These are phyloP conservation scores for Polyergus mexicanus DNA, from an alignment of 1,140 invertebrate genomes.

Conservation along the genomic window DNA sequence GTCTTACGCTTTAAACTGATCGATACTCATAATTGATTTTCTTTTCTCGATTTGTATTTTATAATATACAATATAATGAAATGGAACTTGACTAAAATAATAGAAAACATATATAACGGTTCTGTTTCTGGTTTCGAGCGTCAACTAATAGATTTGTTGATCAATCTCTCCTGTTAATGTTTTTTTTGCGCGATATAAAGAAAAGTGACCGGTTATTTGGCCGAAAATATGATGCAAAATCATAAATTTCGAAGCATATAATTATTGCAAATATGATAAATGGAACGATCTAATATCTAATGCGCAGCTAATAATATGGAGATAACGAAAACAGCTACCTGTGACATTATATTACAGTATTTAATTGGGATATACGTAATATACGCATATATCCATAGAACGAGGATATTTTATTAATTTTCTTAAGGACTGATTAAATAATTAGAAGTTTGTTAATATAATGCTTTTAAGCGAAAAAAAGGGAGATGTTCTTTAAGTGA, in stretches of 20 bases:
- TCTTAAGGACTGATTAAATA: conserved; percentile 69
- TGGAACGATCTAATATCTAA: conserved; percentile 6
- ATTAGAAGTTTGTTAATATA: conserved; percentile 43
- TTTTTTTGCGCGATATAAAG: neutral
- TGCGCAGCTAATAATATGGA: conserved; percentile 46
- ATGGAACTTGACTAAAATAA: conserved; percentile 17
- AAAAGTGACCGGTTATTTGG: neutral
- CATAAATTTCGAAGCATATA: conserved; percentile 31
- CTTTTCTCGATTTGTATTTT: conserved; percentile 18
- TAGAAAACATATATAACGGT: conserved; percentile 28
- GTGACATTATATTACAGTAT: conserved; percentile 84
- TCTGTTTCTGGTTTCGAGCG: neutral
- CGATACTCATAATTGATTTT: conserved; percentile 4
- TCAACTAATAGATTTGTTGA: conserved; percentile 18
- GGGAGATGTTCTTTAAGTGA: conserved; percentile 3
- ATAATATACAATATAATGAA: conserved; percentile 8
- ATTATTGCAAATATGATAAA: neutral
- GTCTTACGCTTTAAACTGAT: neutral
- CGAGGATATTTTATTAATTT: conserved; percentile 81
- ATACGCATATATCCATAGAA: conserved; percentile 72
- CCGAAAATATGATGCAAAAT: conserved; percentile 5
- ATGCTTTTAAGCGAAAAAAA: conserved; percentile 51
- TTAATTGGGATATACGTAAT: conserved; percentile 76
- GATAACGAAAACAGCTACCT: conserved; percentile 79
- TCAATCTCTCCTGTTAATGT: neutral